Percentiles rank a stretch among this genome's conserved stretches.
Conservation (phyloP, 92 coral and sea anemone species). For the Virgularia gustaviana region DNA sequence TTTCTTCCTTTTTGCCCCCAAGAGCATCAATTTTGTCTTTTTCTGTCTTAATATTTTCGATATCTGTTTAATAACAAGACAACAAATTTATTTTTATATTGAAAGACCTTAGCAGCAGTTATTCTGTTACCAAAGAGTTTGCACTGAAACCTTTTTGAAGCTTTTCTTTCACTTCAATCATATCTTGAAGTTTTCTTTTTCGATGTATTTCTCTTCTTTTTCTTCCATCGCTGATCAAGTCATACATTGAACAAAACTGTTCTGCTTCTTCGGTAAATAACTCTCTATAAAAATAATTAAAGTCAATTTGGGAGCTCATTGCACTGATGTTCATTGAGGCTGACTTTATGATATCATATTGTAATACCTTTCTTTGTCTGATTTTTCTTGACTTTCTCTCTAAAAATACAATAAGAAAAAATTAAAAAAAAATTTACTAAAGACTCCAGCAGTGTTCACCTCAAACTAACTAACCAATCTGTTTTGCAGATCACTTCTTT, state of each 20-base stretch:
- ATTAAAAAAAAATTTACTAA: not conserved
- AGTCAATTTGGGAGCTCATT: too few relatives aligned
- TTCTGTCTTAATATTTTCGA: not conserved
- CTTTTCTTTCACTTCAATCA: not conserved
- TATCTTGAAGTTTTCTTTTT: slow-evolving; percentile 31
- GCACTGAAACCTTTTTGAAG: slow-evolving; percentile 20
- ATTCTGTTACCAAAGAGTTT: not conserved
- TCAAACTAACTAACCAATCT: slow-evolving; percentile 60
- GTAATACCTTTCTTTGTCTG: slow-evolving; percentile 26
- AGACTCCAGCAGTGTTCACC: not conserved
- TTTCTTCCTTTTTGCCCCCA: slow-evolving; percentile 6
- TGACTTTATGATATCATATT: not conserved
- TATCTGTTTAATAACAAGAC: not conserved
- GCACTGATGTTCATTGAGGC: too few relatives aligned
- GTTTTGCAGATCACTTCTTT: slow-evolving; percentile 25
- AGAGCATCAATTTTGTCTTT: slow-evolving; percentile 7
- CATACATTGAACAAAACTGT: slow-evolving; percentile 54
- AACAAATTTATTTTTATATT: not conserved
- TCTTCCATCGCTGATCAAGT: slow-evolving; percentile 60
- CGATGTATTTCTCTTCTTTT: slow-evolving; percentile 39
- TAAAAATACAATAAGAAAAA: not conserved
- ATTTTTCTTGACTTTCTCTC: not conserved
- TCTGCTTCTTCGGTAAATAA: slow-evolving; percentile 41
- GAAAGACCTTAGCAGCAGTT: not conserved
- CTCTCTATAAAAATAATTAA: slow-evolving; percentile 37